Percentiles rank a stretch among this genome's conserved stretches.
These are phyloP conservation scores for Aspiorhynchus laticeps DNA, from an alignment of 2,113 vertebrate genomes.

Conservation along the genomic window DNA sequence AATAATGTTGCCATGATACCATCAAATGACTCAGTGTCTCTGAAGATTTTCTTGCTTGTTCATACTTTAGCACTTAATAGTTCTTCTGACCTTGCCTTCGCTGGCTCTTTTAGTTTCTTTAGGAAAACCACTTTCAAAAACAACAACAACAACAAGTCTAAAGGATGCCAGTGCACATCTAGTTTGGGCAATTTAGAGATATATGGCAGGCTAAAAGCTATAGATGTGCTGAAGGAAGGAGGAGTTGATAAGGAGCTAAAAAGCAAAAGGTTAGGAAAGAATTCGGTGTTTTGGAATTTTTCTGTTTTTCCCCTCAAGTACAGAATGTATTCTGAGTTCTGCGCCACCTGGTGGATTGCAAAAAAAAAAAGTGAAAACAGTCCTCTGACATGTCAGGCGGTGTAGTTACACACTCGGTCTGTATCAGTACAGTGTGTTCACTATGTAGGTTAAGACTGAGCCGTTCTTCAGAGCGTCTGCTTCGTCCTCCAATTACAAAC, in stretches of 20 bases:
- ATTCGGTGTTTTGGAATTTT: constrained; percentile 63
- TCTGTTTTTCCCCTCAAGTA: constrained; percentile 21
- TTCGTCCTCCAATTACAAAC: not conserved
- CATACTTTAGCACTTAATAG: not conserved
- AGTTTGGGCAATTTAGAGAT: not conserved
- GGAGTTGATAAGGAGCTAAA: constrained; percentile 12
- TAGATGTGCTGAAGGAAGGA: constrained; percentile 11
- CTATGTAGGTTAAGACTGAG: not conserved
- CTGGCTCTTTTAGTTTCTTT: not conserved
- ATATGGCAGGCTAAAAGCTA: not conserved
- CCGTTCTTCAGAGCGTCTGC: not conserved
- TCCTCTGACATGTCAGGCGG: not conserved
- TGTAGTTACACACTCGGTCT: constrained; percentile 3
- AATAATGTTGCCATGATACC: not conserved
- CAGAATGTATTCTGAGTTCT: constrained; percentile 52
- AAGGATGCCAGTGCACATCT: not conserved
- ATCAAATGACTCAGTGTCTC: not conserved
- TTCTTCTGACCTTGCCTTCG: not conserved
- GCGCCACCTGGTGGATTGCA: constrained; percentile 73
- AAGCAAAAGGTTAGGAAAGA: constrained; percentile 52
- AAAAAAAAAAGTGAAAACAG: constrained; percentile 27
- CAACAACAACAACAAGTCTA: not conserved
- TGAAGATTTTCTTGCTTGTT: not conserved
- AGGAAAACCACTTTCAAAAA: not conserved
- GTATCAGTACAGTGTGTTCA: constrained; percentile 25